phyloP scores from a whole-genome alignment of 2,797 vertebrate genomes.

The Neoniphon sammara region DNA sequence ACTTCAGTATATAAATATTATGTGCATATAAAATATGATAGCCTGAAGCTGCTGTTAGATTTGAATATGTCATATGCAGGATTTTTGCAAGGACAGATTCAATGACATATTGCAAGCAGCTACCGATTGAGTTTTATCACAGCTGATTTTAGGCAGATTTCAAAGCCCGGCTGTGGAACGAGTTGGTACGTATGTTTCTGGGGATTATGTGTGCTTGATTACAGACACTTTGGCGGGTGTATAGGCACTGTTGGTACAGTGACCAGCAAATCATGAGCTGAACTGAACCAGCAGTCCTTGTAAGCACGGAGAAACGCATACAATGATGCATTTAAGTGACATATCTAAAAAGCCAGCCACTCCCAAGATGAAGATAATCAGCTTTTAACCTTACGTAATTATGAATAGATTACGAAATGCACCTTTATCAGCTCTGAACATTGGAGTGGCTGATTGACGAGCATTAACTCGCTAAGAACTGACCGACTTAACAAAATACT shows the following conservation, averaged over 20 bases:
- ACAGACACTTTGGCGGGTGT: neutral
- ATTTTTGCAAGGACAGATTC: neutral
- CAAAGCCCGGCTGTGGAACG: neutral
- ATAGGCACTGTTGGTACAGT: neutral
- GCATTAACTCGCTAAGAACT: neutral
- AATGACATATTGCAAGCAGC: slow-evolving; percentile 1
- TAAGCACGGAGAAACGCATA: too few relatives aligned
- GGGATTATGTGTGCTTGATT: neutral
- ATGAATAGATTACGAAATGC: neutral
- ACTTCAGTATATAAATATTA: neutral
- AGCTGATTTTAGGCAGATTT: slow-evolving; percentile 5
- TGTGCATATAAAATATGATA: neutral
- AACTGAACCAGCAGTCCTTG: neutral
- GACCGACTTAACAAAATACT: neutral
- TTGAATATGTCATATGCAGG: neutral
- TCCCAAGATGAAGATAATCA: neutral
- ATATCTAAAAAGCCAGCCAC: too few relatives aligned
- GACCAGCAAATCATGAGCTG: neutral
- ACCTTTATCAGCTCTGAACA: neutral
- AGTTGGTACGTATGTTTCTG: neutral
- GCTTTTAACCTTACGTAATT: neutral
- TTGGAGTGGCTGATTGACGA: neutral
- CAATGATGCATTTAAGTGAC: too few relatives aligned
- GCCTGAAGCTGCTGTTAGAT: too few relatives aligned
- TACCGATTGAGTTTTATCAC: neutral